Base-by-base conservation (phyloP, 2,797 vertebrate genomes). In the Melanotaenia maccullochi region DNA sequence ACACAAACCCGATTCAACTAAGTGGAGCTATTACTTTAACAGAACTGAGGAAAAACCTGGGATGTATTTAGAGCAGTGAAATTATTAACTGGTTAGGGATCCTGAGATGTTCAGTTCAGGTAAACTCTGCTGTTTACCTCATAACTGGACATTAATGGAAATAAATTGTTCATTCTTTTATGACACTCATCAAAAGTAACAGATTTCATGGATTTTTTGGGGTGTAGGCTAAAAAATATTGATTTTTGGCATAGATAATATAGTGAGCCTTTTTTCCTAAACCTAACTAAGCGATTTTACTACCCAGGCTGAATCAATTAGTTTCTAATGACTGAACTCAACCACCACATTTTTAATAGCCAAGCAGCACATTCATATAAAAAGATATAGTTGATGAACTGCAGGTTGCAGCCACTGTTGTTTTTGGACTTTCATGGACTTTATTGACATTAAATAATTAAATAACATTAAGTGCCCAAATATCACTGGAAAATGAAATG, bases 341-440 rank as follows among this genome's bases (percentile, higher is more conserved):
- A 8, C 35, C 35, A 9, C 35, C 35, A 36, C 5, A 12, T 44
- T 44, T 44, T 44, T 44, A 44, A 38, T 13, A 38, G 36, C 36
- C 36, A 38, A 38, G 36, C 36, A 38, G 12, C 12, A 13, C 11
- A 12, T 38, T 38, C 11, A 38, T 38, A 13, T 38, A 38, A 38
- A 38, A 16, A 4, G 14, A 42, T 3, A 44, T 20, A 44, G 42
- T 20, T 44, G 2, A 44, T 20, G 4, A 11, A 4, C 49, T 24
- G 22, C 44, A 49, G 5, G 3, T 28, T 47, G 3, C 20, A 5
- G 56, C 40, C 1, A 16, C 22, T 0, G 38, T 54, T 54, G 65
- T 12, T 60, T 30, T 60, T 36, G 24, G 40, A 70, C 32, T 76
- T 71, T 68, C 51, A 7, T 18, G 24, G 28, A 30, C 66, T 63